Conservation (phyloP, 2,797 vertebrate species). For the Holocentrus rufus region DNA sequence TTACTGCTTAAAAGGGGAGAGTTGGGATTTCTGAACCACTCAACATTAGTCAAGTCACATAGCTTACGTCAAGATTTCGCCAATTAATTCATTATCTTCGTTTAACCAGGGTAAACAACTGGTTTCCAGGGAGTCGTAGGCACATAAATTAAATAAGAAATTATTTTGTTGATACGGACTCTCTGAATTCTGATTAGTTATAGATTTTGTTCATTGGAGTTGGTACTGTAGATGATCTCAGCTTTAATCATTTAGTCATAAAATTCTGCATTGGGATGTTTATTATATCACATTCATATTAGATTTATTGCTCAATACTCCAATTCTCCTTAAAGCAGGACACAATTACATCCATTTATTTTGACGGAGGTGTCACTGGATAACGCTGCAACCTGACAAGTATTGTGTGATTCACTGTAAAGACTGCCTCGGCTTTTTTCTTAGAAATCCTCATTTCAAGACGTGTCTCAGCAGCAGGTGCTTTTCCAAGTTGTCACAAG, state of each 20-base stretch:
- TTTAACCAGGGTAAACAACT: slow-evolving; percentile 42
- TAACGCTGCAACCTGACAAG: slow-evolving; percentile 31
- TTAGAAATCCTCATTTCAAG: slow-evolving; percentile 53
- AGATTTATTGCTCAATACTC: not conserved
- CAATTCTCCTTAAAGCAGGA: not conserved
- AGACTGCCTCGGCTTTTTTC: slow-evolving; percentile 24
- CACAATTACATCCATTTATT: too few relatives aligned
- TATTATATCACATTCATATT: not conserved
- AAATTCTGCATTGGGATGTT: not conserved
- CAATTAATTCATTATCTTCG: slow-evolving; percentile 44
- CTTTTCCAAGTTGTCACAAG: slow-evolving; percentile 61
- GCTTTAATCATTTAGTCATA: slow-evolving; percentile 2
- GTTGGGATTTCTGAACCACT: slow-evolving; percentile 23
- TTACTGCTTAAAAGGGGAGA: not conserved
- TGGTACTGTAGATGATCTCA: not conserved
- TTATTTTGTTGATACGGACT: not conserved
- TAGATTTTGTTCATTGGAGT: not conserved
- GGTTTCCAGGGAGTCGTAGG: slow-evolving; percentile 15
- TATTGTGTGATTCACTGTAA: slow-evolving; percentile 39
- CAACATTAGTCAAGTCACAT: slow-evolving; percentile 17
- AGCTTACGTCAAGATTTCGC: slow-evolving; percentile 28
- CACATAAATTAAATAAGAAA: not conserved
- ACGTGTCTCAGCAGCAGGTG: slow-evolving; percentile 58
- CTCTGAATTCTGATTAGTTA: not conserved
- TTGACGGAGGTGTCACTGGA: slow-evolving; percentile 10